Evolutionary conservation across 1,140 invertebrate genomes (phyloP).

Genomic region (Chionoecetes opilio): DNA sequence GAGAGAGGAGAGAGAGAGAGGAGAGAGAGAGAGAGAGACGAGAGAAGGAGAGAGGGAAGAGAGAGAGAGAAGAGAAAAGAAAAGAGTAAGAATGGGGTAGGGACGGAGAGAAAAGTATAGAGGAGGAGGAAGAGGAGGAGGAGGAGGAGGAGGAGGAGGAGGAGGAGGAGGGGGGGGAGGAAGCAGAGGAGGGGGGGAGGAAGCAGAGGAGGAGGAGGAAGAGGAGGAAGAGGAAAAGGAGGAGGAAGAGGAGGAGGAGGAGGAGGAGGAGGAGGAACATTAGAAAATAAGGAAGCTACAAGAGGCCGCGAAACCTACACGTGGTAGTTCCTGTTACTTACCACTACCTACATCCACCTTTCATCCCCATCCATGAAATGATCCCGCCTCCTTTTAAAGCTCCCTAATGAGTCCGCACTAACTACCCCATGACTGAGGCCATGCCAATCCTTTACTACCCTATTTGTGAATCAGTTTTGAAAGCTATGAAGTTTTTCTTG

Average conservation of each 20-base stretch:
- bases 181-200: conserved; percentile 1
- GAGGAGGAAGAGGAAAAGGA: conserved; percentile 30
- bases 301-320: too few species aligned
- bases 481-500: too few species aligned
- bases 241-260: conserved; percentile 20
- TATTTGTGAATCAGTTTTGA: too few species aligned
- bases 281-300: neutral
- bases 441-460: too few species aligned
- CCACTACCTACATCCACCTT: too few species aligned
- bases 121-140: neutral
- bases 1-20: neutral
- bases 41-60: neutral
- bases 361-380: too few species aligned
- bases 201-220: conserved; percentile 21
- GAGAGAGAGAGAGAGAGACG: neutral
- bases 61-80: neutral
- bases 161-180: neutral
- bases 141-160: neutral
- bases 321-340: too few species aligned
- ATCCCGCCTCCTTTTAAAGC: too few species aligned
- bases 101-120: neutral
- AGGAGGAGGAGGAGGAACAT: neutral
- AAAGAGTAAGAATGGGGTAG: neutral
- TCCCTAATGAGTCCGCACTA: too few species aligned
- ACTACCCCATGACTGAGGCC: too few species aligned